phyloP scores from a whole-genome alignment of 2,113 vertebrate genomes.

The Oncorhynchus kisutch region DNA sequence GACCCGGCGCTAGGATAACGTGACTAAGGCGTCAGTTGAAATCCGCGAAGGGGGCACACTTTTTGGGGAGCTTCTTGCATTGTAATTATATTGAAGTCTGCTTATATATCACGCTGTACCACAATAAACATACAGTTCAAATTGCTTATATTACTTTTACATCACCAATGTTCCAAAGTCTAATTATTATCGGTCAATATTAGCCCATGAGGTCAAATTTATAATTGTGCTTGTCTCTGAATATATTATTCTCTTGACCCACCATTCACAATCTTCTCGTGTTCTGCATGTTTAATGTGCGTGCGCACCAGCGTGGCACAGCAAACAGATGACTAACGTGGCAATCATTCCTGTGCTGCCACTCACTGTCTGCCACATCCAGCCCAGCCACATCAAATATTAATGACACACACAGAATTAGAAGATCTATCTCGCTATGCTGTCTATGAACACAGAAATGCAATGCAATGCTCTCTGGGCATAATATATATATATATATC shows the following conservation, averaged over 20 bases:
- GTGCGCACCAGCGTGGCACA: not conserved
- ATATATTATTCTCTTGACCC: slow-evolving; percentile 27
- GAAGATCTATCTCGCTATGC: not conserved
- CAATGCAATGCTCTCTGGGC: not conserved
- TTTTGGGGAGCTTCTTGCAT: too few species aligned
- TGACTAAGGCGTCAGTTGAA: too few species aligned
- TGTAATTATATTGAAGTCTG: too few species aligned
- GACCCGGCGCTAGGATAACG: too few species aligned
- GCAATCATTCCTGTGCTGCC: slow-evolving; percentile 18
- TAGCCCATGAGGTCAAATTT: slow-evolving; percentile 58
- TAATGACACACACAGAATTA: slow-evolving; percentile 18
- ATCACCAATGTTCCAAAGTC: slow-evolving; percentile 4
- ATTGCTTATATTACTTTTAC: not conserved
- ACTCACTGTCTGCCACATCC: slow-evolving; percentile 6
- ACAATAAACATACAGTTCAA: too few species aligned
- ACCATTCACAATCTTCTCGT: slow-evolving; percentile 9
- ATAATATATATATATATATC: not conserved
- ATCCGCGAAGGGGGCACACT: too few species aligned
- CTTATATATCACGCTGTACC: too few species aligned
- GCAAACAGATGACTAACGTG: slow-evolving; percentile 18
- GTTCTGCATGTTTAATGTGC: slow-evolving; percentile 22
- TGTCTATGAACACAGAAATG: not conserved
- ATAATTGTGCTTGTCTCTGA: slow-evolving; percentile 40
- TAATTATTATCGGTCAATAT: slow-evolving; percentile 38
- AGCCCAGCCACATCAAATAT: slow-evolving; percentile 3